Conservation (phyloP, 2,797 vertebrate species). For the Acanthurus lineatus region DNA sequence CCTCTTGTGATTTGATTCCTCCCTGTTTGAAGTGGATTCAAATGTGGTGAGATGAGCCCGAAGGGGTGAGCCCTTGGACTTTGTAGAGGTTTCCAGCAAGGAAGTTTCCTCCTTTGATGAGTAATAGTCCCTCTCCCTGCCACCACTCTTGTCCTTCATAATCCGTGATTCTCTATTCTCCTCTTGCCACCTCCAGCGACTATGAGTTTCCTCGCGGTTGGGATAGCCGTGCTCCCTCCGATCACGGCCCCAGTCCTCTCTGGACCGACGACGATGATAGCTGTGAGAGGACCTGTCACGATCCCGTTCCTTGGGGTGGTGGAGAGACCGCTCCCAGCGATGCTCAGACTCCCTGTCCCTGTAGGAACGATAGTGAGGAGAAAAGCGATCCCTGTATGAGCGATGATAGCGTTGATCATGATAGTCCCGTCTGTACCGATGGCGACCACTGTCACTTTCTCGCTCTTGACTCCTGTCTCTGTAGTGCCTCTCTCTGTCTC, state of each 20-base stretch:
- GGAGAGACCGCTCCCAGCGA: conserved; percentile 57
- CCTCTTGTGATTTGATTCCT: conserved; percentile 75
- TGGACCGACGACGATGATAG: conserved; percentile 60
- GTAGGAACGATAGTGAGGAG: conserved; percentile 51
- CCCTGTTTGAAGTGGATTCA: conserved; percentile 28
- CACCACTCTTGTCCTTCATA: conserved; percentile 60
- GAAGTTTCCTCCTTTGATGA: conserved; percentile 54
- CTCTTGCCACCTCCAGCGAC: conserved; percentile 74
- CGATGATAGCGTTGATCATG: conserved; percentile 54
- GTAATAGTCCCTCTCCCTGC: conserved; percentile 68
- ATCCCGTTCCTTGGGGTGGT: conserved; percentile 69
- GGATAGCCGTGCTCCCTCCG: conserved; percentile 72
- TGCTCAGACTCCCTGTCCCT: conserved; percentile 75
- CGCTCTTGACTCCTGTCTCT: conserved; percentile 80
- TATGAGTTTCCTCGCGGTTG: conserved; percentile 71
- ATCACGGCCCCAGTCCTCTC: conserved; percentile 80
- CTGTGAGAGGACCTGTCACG: conserved; percentile 71
- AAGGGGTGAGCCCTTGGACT: conserved; percentile 52
- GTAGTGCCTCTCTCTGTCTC: conserved; percentile 75
- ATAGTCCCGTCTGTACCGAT: conserved; percentile 64
- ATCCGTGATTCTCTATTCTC: conserved; percentile 55
- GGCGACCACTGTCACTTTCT: conserved; percentile 61
- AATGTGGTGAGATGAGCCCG: conserved; percentile 11
- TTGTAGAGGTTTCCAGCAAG: conserved; percentile 42
- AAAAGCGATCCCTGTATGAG: conserved; percentile 63